These are phyloP conservation scores for Tetragnatha versicolor DNA, from an alignment of 1,140 invertebrate genomes.

Conservation along the genomic window DNA sequence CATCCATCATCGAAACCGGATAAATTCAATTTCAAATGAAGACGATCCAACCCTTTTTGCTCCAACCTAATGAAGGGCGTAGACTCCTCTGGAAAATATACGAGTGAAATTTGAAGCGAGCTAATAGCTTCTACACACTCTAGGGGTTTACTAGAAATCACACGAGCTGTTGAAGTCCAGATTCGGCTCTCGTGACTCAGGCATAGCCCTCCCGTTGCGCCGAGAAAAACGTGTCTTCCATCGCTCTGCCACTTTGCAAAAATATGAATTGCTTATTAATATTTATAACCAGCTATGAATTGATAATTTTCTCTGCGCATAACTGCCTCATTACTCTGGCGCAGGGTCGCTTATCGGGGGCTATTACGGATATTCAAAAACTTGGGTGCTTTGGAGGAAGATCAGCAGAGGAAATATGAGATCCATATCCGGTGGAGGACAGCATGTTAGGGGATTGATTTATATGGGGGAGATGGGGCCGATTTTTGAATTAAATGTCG, in stretches of 20 bases:
- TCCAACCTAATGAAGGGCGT: too few relatives aligned
- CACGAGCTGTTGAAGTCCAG: too few relatives aligned
- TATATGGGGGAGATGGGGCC: background rate
- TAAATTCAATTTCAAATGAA: too few relatives aligned
- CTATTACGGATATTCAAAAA: constrained; percentile 47
- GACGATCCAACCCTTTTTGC: too few relatives aligned
- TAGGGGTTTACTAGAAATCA: too few relatives aligned
- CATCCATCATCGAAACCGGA: too few relatives aligned
- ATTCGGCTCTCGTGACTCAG: too few relatives aligned
- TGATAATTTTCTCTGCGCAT: constrained; percentile 33
- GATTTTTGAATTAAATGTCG: constrained; percentile 35
- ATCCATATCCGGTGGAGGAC: constrained; percentile 41
- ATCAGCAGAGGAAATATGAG: constrained; percentile 39
- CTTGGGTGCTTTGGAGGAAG: constrained; percentile 38
- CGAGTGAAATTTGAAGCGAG: too few relatives aligned
- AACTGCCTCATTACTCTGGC: constrained; percentile 46
- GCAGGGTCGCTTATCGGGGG: constrained; percentile 25
- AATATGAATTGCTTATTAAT: constrained; percentile 51
- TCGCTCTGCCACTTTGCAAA: constrained; percentile 12
- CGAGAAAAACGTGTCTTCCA: too few relatives aligned
- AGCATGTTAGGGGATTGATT: constrained; percentile 23
- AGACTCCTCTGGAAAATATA: too few relatives aligned
- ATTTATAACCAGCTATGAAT: constrained; percentile 45
- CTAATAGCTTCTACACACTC: too few relatives aligned
- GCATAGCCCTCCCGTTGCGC: too few relatives aligned